Conservation (phyloP, 2,888 invertebrate genomes). For the Chrysolina americana region DNA sequence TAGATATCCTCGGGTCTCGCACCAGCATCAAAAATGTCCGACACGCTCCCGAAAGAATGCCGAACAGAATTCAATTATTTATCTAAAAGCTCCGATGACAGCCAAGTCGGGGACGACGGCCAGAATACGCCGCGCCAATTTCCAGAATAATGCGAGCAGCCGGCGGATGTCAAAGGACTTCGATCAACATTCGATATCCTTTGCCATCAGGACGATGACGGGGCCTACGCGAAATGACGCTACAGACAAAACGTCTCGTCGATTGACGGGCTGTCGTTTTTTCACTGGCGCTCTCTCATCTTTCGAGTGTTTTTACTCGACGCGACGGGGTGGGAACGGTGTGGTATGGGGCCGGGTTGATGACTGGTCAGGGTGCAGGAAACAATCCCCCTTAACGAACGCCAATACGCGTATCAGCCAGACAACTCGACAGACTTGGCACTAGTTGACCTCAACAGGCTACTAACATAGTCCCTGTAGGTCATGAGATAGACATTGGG, state of each 20-base stretch:
- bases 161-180: constrained; percentile 19
- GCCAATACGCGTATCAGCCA: no score
- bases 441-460: no score
- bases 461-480: no score
- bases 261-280: background rate
- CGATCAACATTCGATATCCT: constrained; percentile 23
- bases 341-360: no score
- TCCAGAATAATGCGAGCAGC: constrained; percentile 17
- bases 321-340: no score
- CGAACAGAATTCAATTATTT: constrained; percentile 8
- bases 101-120: background rate
- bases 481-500: no score
- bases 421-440: no score
- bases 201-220: background rate
- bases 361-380: no score
- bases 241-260: background rate
- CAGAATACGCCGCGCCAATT: constrained; percentile 9
- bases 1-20: background rate
- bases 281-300: background rate
- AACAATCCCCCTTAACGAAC: no score
- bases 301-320: no score
- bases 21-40: background rate
- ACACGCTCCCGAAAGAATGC: background rate
- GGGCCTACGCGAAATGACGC: background rate
- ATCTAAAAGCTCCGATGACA: constrained; percentile 1